Base-by-base conservation (phyloP, 1,140 invertebrate species). In the Archegozetes longisetosus region DNA sequence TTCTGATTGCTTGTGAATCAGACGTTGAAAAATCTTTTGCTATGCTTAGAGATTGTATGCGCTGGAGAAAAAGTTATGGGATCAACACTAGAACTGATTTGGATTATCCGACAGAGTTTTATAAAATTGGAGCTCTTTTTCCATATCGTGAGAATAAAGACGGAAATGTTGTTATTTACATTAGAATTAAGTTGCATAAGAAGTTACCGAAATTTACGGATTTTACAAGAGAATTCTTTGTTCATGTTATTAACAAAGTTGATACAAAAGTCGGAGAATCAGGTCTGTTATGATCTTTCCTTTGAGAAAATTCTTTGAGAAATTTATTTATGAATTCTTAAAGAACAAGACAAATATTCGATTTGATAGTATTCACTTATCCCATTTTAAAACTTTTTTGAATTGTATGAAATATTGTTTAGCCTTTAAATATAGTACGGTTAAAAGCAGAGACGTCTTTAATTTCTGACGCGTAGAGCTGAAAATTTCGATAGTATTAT, bases 121-220 rank as follows among this genome's bases (percentile, higher is more conserved):
- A 55, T 12, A 23, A 25, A 24, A 22, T 26, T 3, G 57, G 57
- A 6, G 24, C 12, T 23, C 17, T 58, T 14, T 62, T 62, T 28
- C n/a, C 51, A 17, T 62, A 62, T 24, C 24, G 22, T 28, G 6
- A 12, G 1, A 55, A 62, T 58, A 27, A 32, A 27, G 46, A 58
- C 3, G 55, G 55, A n/a, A 23, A 28, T 13, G 27, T 28, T 25
- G 40, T 48, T 13, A 29, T 62, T 17, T 62, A 58, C 24, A 40
- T 62, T 25, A 22, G 61, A 20, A 55, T 50, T n/a, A 62, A 62
- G 46, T 52, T 62, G 27, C 55, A 62, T 28, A 23, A 32, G 9
- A 57, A 52, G 24, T 32, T 62, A 24, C 47, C 51, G 1, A 20
- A 53, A 26, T 3, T 62, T 20, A 22, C 27, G 14, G 48, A 57